phyloP scores from a whole-genome alignment of 2,888 invertebrate species.

The Drosophila kambysellisi region DNA sequence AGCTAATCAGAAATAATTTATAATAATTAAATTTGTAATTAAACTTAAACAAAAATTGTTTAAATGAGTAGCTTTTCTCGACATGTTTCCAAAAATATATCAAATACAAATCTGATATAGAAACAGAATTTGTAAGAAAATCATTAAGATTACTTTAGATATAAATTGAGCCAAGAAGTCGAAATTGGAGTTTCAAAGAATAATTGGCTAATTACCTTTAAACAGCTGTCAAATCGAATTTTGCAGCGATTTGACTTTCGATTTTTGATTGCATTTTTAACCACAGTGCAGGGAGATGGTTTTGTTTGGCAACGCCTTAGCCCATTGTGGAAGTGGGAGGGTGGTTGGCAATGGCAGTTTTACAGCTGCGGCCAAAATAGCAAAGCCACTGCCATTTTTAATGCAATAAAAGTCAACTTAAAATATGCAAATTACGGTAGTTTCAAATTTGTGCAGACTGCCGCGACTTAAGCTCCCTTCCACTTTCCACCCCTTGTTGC shows the following conservation, averaged over 20 bases:
- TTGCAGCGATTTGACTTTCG: not conserved
- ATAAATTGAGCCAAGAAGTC: not conserved
- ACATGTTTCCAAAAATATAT: not conserved
- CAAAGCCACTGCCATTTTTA: conserved; percentile 79
- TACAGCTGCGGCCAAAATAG: conserved; percentile 74
- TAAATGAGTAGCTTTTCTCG: too few species aligned
- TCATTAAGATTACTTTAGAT: not conserved
- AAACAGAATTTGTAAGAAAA: not conserved
- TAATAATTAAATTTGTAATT: too few species aligned
- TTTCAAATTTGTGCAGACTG: conserved; percentile 79
- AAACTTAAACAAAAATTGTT: too few species aligned
- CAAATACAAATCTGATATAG: not conserved
- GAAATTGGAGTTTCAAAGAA: not conserved
- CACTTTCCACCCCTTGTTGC: not conserved
- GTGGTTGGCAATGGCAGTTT: conserved; percentile 45
- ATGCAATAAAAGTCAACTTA: conserved; percentile 83
- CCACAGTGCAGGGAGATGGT: conserved; percentile 35
- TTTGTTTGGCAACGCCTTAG: conserved; percentile 43
- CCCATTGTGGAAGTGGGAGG: conserved; percentile 8
- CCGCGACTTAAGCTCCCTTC: conserved; percentile 39
- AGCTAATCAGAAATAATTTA: not conserved
- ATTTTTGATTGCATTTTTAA: not conserved
- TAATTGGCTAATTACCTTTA: not conserved
- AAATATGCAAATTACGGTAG: conserved; percentile 82
- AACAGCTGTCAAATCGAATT: not conserved